These are phyloP conservation scores for Poeciliopsis retropinna DNA, from an alignment of 2,113 vertebrate genomes.

Conservation along the genomic window DNA sequence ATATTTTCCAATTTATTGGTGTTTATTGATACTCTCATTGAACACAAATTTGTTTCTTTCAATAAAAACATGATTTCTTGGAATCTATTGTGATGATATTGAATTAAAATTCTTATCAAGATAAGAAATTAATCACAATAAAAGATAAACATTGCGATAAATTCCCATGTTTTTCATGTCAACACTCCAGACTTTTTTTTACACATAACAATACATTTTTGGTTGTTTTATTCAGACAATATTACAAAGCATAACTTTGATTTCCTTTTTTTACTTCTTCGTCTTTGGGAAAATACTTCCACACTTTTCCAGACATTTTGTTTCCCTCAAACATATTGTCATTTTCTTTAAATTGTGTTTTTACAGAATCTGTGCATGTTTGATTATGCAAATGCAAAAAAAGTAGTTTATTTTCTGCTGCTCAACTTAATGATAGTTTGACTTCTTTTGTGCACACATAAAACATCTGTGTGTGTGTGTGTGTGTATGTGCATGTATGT, in stretches of 20 bases:
- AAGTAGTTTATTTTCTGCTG: neutral
- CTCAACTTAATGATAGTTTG: neutral
- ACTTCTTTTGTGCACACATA: constrained; percentile 13
- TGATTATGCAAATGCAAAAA: neutral
- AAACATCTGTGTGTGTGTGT: constrained; percentile 37
- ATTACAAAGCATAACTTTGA: neutral
- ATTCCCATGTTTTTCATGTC: too few species aligned
- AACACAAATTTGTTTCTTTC: too few species aligned
- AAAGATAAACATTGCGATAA: too few species aligned
- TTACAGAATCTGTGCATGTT: neutral
- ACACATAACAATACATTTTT: too few species aligned
- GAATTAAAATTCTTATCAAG: too few species aligned
- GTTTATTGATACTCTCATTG: too few species aligned
- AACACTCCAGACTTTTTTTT: too few species aligned
- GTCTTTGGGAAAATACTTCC: neutral
- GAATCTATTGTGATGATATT: too few species aligned
- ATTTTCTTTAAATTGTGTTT: neutral
- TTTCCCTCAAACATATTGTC: neutral
- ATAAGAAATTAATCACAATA: too few species aligned
- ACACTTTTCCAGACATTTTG: neutral
- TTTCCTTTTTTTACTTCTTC: neutral
- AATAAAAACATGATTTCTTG: too few species aligned
- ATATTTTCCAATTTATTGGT: too few species aligned
- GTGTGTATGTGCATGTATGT: neutral
- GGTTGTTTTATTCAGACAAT: too few species aligned